Evolutionary conservation across 2,113 vertebrate genomes (phyloP).

Genomic region (Gobiocypris rarus): DNA sequence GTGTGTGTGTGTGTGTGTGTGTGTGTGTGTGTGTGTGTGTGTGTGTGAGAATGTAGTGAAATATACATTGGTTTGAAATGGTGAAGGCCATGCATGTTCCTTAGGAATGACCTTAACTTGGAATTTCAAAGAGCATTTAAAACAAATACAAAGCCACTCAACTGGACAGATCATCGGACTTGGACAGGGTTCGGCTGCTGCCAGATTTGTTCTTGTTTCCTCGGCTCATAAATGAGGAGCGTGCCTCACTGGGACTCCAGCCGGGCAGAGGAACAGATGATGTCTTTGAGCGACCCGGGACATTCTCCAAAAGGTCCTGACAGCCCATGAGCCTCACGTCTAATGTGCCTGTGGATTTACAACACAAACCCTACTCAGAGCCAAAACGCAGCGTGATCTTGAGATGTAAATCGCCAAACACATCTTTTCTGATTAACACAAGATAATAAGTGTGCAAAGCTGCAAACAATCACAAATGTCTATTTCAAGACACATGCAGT

Average conservation of each 20-base stretch:
- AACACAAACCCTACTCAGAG: slow-evolving; percentile 17
- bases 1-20: background rate
- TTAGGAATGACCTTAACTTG: background rate
- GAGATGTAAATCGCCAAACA: slow-evolving; percentile 19
- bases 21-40: too few relatives aligned
- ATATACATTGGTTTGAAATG: background rate
- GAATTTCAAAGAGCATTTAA: background rate
- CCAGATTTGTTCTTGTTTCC: slow-evolving; percentile 90
- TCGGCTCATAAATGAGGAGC: slow-evolving; percentile 95
- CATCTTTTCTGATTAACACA: slow-evolving; percentile 23
- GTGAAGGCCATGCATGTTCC: background rate
- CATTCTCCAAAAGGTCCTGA: slow-evolving; percentile 96
- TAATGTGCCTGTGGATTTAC: slow-evolving; percentile 84
- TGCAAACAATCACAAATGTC: background rate
- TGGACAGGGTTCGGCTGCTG: slow-evolving; percentile 89
- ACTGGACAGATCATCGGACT: slow-evolving; percentile 97
- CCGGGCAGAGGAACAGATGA: slow-evolving; percentile 86
- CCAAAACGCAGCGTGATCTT: background rate
- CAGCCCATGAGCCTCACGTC: slow-evolving; percentile 99
- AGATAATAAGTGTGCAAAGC: background rate
- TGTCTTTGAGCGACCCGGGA: slow-evolving; percentile 96
- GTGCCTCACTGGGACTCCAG: slow-evolving; percentile 96
- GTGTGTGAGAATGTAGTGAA: background rate
- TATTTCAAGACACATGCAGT: slow-evolving; percentile 10
- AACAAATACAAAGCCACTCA: slow-evolving; percentile 73